Percentiles rank a stretch among this genome's conserved stretches.
These are phyloP conservation scores for Urocitellus parryii DNA, from an alignment of 2,113 vertebrate genomes.

Conservation along the genomic window DNA sequence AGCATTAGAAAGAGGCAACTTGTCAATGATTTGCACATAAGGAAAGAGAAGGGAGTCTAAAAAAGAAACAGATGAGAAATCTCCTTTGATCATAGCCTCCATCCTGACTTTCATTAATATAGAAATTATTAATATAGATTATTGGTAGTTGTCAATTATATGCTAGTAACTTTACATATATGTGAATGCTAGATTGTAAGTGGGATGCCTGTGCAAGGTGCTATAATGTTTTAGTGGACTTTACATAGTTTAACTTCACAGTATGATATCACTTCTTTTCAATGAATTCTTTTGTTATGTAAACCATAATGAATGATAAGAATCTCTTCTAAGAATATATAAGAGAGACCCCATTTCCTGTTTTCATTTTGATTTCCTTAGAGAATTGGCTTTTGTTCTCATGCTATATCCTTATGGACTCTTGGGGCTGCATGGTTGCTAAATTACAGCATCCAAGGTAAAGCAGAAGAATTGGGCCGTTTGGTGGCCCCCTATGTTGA, in stretches of 20 bases:
- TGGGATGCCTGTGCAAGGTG: background rate
- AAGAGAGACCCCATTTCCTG: background rate
- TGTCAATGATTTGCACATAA: conserved; percentile 13
- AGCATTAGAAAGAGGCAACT: background rate
- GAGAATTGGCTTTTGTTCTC: background rate
- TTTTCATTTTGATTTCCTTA: background rate
- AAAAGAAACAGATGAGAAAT: background rate
- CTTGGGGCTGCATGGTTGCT: background rate
- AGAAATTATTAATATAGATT: background rate
- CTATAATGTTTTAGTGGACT: background rate
- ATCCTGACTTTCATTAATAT: background rate
- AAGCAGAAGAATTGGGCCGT: background rate
- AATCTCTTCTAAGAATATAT: background rate
- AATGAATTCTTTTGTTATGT: background rate
- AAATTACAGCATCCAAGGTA: background rate
- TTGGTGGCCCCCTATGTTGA: background rate
- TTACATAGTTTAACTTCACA: conserved; percentile 24
- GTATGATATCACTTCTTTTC: background rate
- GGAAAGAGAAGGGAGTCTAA: background rate
- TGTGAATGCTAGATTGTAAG: background rate
- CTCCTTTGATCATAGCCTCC: background rate
- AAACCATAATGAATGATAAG: background rate
- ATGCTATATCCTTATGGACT: background rate
- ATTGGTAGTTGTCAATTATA: background rate
- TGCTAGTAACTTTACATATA: background rate